Evolutionary conservation across 2,797 vertebrate species (phyloP).

Genomic region (Notoglanidium macrostoma): DNA sequence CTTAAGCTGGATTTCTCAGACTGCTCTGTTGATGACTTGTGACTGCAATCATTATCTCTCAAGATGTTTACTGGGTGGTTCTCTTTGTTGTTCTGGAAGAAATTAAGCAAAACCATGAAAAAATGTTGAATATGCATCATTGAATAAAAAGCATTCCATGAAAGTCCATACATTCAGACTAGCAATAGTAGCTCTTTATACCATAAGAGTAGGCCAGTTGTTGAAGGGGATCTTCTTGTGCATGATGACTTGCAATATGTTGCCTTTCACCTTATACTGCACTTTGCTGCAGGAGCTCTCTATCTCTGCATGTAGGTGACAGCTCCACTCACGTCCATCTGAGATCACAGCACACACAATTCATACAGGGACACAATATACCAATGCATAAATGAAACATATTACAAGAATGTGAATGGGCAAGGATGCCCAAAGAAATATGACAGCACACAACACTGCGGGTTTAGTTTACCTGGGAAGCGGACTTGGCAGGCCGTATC

Average conservation of each 20-base stretch:
- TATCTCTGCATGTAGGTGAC: constrained; percentile 90
- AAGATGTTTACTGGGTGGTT: constrained; percentile 67
- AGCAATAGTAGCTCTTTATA: constrained; percentile 62
- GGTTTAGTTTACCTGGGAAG: constrained; percentile 76
- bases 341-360: constrained; percentile 14
- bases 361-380: neutral
- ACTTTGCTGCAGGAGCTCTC: constrained; percentile 91
- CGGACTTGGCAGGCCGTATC: constrained; percentile 86
- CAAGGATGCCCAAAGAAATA: neutral
- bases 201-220: constrained; percentile 89
- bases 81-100: constrained; percentile 80
- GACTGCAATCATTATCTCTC: constrained; percentile 79
- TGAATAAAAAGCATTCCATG: neutral
- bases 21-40: constrained; percentile 42
- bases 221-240: constrained; percentile 97
- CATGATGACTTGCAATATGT: constrained; percentile 85
- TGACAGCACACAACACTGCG: neutral
- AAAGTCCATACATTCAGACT: neutral
- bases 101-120: constrained; percentile 15
- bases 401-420: neutral
- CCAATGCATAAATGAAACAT: neutral
- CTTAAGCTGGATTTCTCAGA: constrained; percentile 65
- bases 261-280: constrained; percentile 88
- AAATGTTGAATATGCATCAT: neutral
- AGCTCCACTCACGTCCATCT: constrained; percentile 92